phyloP scores from a whole-genome alignment of 2,797 vertebrate genomes.

The Halcyon smyrnensis region DNA sequence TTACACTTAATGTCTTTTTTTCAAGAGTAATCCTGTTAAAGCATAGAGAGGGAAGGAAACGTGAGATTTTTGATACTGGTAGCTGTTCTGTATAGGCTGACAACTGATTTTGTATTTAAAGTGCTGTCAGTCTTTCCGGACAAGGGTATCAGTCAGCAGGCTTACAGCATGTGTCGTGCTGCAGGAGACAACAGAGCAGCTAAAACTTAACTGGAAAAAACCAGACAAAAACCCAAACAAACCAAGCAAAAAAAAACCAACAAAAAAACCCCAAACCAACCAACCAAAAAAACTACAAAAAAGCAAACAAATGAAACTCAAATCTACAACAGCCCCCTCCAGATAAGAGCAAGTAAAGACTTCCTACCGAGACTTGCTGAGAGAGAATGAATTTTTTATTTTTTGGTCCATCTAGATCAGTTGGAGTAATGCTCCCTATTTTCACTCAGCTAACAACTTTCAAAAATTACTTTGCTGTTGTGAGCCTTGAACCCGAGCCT shows the following conservation, averaged over 20 bases:
- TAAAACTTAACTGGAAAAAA: not conserved
- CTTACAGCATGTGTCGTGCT: not conserved
- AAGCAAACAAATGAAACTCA: not conserved
- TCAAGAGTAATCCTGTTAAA: not conserved
- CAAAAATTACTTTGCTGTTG: not conserved
- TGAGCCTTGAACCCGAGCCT: not conserved
- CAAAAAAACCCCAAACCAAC: not conserved
- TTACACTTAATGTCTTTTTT: not conserved
- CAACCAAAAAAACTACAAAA: not conserved
- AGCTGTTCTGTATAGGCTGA: not conserved
- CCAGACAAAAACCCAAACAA: no score
- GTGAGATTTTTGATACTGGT: not conserved
- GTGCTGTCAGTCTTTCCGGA: not conserved
- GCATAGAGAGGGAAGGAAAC: not conserved
- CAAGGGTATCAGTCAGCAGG: not conserved
- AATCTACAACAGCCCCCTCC: not conserved
- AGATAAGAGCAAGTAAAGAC: not conserved
- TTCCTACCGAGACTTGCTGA: not conserved
- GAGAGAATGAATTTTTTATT: not conserved
- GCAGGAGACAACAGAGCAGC: not conserved
- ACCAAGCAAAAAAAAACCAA: not conserved
- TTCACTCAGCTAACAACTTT: not conserved
- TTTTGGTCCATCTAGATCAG: not conserved
- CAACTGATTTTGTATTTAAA: not conserved
- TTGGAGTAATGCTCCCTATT: not conserved